Evolutionary conservation across 2,113 vertebrate genomes (phyloP).

Genomic region (Melanostigma gelatinosum): DNA sequence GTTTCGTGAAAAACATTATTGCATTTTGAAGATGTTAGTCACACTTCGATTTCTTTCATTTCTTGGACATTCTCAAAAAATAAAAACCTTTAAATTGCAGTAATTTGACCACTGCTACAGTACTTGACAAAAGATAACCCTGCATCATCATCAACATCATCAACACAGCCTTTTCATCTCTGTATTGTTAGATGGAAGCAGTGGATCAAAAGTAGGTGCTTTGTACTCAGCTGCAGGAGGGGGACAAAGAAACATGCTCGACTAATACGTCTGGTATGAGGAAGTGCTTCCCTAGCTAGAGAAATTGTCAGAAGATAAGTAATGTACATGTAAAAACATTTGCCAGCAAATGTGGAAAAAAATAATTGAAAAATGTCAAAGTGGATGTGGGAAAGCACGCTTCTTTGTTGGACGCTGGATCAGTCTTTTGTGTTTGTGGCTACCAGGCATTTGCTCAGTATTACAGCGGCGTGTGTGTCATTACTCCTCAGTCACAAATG

Average conservation of each 20-base stretch:
- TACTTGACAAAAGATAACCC: not conserved
- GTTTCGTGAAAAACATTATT: not conserved
- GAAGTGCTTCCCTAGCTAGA: not conserved
- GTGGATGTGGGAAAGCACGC: not conserved
- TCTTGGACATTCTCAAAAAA: not conserved
- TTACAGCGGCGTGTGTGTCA: conserved; percentile 37
- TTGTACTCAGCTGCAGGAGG: conserved; percentile 13
- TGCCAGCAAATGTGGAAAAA: conserved; percentile 13
- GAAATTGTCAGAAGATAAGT: conserved; percentile 21
- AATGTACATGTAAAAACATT: not conserved
- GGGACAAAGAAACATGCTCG: conserved; percentile 6
- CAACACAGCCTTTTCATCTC: not conserved
- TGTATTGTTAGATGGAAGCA: conserved; percentile 15
- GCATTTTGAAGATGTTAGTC: not conserved
- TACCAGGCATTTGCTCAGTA: conserved; percentile 42
- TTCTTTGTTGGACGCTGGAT: conserved; percentile 1
- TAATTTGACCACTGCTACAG: not conserved
- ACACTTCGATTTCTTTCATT: not conserved
- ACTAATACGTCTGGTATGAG: conserved; percentile 8
- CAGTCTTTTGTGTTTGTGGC: conserved; percentile 42
- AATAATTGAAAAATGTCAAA: conserved; percentile 21
- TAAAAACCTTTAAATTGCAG: not conserved
- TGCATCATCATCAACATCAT: not conserved
- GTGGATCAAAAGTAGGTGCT: conserved; percentile 6
- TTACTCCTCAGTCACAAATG: conserved; percentile 65